These are phyloP conservation scores for Alfaro cultratus DNA, from an alignment of 2,797 vertebrate genomes.

Conservation along the genomic window DNA sequence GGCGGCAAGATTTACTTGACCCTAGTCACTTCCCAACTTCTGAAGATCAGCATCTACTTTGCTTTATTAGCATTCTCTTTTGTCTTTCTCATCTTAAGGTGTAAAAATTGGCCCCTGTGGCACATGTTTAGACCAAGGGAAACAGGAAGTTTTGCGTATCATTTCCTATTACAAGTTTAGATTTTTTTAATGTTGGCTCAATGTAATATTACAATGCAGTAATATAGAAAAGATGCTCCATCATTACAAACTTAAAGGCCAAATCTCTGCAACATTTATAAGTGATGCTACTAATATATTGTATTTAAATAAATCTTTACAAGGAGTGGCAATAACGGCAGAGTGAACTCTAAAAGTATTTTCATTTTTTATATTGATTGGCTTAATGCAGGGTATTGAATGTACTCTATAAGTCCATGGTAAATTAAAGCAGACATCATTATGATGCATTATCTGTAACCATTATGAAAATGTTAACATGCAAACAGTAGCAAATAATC, in stretches of 20 bases:
- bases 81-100: not conserved
- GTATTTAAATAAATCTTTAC: not conserved
- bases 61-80: not conserved
- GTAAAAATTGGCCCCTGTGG: not conserved
- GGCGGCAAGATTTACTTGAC: not conserved
- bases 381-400: not conserved
- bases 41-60: not conserved
- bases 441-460: not conserved
- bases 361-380: not conserved
- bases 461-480: slow-evolving; percentile 7
- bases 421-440: not conserved
- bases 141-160: not conserved
- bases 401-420: too few species aligned
- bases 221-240: not conserved
- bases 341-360: not conserved
- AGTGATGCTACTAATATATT: not conserved
- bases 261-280: not conserved
- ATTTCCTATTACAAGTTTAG: not conserved
- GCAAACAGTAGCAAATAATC: not conserved
- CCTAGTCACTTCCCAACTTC: not conserved
- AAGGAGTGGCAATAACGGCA: not conserved
- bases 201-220: not conserved
- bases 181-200: not conserved
- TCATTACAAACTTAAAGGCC: not conserved
- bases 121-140: not conserved